Evolutionary conservation across 2,797 vertebrate species (phyloP), one percentile per base, ranked within the genome.

Genomic region (Florisuga fusca): DNA sequence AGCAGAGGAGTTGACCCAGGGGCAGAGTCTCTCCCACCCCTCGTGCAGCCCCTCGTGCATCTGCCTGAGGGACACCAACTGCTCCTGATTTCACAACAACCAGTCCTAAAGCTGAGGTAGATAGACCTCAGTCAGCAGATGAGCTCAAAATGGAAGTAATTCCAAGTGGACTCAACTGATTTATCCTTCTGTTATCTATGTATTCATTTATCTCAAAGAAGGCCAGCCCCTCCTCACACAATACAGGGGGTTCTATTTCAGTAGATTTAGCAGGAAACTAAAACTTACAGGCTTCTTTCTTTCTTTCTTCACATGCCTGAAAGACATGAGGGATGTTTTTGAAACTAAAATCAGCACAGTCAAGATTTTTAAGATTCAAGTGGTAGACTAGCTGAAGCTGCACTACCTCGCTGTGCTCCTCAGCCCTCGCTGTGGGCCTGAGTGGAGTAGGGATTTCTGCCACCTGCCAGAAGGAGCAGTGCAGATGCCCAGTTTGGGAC

Each of bases 31-130:
- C 61, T 33, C 17, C 21, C 6, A 6, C 18, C 8, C 7, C 29
- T n/a, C n/a, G n/a, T 2, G 29, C 33, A 54, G 57, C 6, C 29
- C 10, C 55, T 18, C 26, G 8, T 2, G 1, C 31, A 33, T 45
- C 45, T 36, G n/a, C 27, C n/a, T 12, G 26, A 0, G 0, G 17
- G n/a, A 58, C 51, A 31, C 57, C 0, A 0, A 21, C 22, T 1
- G 1, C n/a, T 71, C 51, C 45, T 8, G 7, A 18, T 23, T 43
- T 33, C 45, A 29, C 19, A 33, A 20, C 13, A 29, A 36, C 19
- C 69, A 19, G 23, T 20, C 29, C 50, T 10, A 16, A 81, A 58
- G 33, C 20, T 2, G 2, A 26, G 31, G 20, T 25, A 19, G 15
- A 23, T 6, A 4, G 4, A 26, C 25, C 12, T 14, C 33, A 23